phyloP scores from a whole-genome alignment of 1,140 invertebrate genomes.

The Drosophila mojavensis region DNA sequence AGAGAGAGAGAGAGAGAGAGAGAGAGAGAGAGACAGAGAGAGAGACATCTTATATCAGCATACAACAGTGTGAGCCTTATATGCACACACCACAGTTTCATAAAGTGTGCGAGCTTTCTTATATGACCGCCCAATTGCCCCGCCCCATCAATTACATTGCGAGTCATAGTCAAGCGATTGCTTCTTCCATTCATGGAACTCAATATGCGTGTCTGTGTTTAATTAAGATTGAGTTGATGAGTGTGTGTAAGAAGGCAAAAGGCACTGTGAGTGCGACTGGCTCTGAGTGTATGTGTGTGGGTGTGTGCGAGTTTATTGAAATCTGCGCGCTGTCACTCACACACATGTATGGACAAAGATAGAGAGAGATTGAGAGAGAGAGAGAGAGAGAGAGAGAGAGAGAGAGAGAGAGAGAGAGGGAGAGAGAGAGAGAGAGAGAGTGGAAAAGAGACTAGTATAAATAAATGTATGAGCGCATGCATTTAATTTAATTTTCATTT shows the following conservation, averaged over 20 bases:
- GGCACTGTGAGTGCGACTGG: slow-evolving; percentile 9
- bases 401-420: no score
- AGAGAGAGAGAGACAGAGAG: no score
- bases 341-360: no score
- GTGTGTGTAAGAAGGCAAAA: slow-evolving; percentile 31
- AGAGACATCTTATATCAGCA: not conserved
- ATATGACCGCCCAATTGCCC: not conserved
- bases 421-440: not conserved
- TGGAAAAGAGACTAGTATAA: slow-evolving; percentile 51
- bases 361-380: no score
- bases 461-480: slow-evolving; percentile 78
- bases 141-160: slow-evolving; percentile 18
- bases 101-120: slow-evolving; percentile 34
- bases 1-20: no score
- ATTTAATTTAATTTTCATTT: slow-evolving; percentile 83
- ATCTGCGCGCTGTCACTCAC: slow-evolving; percentile 7
- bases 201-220: slow-evolving; percentile 77
- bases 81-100: slow-evolving; percentile 9
- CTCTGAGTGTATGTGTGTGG: not conserved
- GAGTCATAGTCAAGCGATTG: slow-evolving; percentile 57
- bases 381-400: no score
- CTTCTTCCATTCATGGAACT: slow-evolving; percentile 73
- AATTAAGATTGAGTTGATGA: slow-evolving; percentile 76
- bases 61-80: slow-evolving; percentile 7
- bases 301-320: slow-evolving; percentile 23